Evolutionary conservation across 2,888 invertebrate genomes (phyloP).

Genomic region (Mechanitis mazaeus): DNA sequence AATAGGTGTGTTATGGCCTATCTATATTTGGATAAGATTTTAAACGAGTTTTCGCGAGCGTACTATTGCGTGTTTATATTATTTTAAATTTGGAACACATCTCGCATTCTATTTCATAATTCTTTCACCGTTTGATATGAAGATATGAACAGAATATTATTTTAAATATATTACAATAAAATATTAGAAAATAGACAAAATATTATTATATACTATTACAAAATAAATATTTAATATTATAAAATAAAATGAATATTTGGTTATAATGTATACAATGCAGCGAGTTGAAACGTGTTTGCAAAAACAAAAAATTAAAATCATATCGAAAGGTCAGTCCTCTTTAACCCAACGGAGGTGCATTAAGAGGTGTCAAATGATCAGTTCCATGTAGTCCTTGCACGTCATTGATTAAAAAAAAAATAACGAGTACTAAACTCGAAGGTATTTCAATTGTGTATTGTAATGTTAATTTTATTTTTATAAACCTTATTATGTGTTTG

Average conservation of each 20-base stretch:
- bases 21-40: background rate
- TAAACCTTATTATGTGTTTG: too few species aligned
- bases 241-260: background rate
- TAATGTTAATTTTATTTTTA: too few species aligned
- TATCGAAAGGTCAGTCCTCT: constrained; percentile 28
- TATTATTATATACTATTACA: too few species aligned
- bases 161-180: too few species aligned
- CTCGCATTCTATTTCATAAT: constrained; percentile 9
- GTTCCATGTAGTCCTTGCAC: constrained; percentile 11
- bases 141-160: too few species aligned
- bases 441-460: too few species aligned
- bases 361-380: constrained; percentile 21
- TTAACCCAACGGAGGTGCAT: constrained; percentile 25
- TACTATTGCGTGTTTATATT: constrained; percentile 15
- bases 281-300: constrained; percentile 22
- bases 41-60: constrained; percentile 5
- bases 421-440: too few species aligned
- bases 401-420: constrained; percentile 9
- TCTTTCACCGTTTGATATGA: background rate
- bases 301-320: constrained; percentile 22
- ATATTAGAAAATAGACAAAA: too few species aligned
- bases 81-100: constrained; percentile 16
- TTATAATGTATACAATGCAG: background rate
- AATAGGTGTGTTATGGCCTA: background rate
- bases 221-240: background rate